A percentile compares a stretch with the other conserved stretches of the same genome.
phyloP scores from a whole-genome alignment of 2,113 vertebrate genomes.

The Neoarius graeffei region DNA sequence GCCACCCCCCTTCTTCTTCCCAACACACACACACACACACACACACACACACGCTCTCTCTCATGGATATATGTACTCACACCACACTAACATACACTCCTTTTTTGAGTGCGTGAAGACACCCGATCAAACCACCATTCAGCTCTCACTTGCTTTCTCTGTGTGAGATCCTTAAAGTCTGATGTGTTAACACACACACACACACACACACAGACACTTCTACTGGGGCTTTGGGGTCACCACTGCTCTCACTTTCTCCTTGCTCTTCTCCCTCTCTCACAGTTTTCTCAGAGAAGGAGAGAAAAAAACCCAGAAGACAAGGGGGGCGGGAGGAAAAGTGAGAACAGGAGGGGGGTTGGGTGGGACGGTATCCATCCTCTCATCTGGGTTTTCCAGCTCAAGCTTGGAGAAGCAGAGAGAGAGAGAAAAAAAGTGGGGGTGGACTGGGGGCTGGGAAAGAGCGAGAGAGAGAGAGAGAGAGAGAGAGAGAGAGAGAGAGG shows the following conservation, averaged over 20 bases:
- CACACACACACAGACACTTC: slow-evolving; percentile 27
- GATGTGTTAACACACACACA: slow-evolving; percentile 48
- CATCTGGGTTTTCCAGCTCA: slow-evolving; percentile 47
- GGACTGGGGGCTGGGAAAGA: slow-evolving; percentile 41
- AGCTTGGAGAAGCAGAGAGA: slow-evolving; percentile 12
- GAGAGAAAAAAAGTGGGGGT: background rate
- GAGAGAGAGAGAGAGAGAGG: slow-evolving; percentile 14
- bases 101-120: slow-evolving; percentile 26
- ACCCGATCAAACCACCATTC: slow-evolving; percentile 35
- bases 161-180: slow-evolving; percentile 51
- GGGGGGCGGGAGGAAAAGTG: slow-evolving; percentile 25
- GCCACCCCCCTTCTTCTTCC: slow-evolving; percentile 65
- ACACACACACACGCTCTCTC: slow-evolving; percentile 25
- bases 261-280: slow-evolving; percentile 43
- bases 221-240: slow-evolving; percentile 26
- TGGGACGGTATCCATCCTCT: slow-evolving; percentile 43
- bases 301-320: slow-evolving; percentile 23
- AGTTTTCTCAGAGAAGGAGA: slow-evolving; percentile 30
- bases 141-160: slow-evolving; percentile 41
- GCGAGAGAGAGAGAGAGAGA: background rate
- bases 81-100: slow-evolving; percentile 36
- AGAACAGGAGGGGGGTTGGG: slow-evolving; percentile 44
- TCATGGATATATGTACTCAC: slow-evolving; percentile 26
- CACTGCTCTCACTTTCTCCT: slow-evolving; percentile 34
- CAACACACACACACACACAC: slow-evolving; percentile 35